Conservation (phyloP, 2,113 vertebrate species). For the Tympanuchus pallidicinctus region DNA sequence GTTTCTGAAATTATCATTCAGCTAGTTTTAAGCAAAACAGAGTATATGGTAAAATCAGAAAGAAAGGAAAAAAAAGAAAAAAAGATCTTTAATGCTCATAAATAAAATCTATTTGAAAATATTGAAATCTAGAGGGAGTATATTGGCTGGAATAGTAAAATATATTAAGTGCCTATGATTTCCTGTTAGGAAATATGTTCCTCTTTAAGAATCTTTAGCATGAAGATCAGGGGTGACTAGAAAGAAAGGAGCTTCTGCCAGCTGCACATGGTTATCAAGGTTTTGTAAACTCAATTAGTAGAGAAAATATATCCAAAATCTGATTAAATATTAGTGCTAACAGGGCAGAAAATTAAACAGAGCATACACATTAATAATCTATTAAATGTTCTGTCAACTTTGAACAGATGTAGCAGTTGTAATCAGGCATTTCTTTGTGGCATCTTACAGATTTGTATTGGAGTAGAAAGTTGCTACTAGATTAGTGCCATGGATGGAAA, state of each 20-base stretch:
- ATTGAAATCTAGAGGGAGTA: background rate
- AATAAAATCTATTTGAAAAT: constrained; percentile 12
- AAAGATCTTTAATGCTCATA: background rate
- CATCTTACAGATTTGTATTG: background rate
- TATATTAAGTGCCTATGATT: background rate
- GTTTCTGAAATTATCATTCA: constrained; percentile 10
- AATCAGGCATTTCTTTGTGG: constrained; percentile 1
- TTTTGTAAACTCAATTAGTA: constrained; percentile 63
- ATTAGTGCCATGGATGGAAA: background rate
- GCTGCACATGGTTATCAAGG: constrained; percentile 4
- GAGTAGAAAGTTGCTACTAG: background rate
- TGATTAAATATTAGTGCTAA: constrained; percentile 64
- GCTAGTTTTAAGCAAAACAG: background rate
- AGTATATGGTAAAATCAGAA: background rate
- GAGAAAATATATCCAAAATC: constrained; percentile 38
- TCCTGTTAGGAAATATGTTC: constrained; percentile 1
- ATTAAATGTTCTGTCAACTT: constrained; percentile 50
- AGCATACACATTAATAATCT: constrained; percentile 53
- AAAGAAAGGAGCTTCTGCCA: background rate
- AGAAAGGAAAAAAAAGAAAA: background rate
- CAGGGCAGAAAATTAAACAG: constrained; percentile 66
- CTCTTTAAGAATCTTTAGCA: background rate
- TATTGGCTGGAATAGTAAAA: background rate
- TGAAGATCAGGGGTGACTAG: background rate
- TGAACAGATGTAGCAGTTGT: constrained; percentile 38